A percentile compares a stretch with the other conserved stretches of the same genome.
Evolutionary conservation across 2,888 invertebrate genomes (phyloP).

Genomic region (Eupithecia insigniata): DNA sequence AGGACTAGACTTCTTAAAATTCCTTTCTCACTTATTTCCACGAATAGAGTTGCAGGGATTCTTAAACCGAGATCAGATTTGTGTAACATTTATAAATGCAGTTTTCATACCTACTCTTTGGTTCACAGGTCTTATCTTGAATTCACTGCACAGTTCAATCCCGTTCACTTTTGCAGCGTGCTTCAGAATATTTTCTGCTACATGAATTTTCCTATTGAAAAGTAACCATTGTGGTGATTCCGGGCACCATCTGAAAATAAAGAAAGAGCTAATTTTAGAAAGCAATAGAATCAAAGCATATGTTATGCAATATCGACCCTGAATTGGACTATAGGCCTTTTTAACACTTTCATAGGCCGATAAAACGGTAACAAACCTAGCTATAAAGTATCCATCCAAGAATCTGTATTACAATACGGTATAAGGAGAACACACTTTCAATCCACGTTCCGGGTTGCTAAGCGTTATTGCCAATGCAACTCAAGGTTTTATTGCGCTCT

Average conservation of each 20-base stretch:
- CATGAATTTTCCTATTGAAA: conserved; percentile 63
- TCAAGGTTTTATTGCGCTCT: conserved; percentile 1
- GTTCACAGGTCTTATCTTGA: conserved; percentile 78
- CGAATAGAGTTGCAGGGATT: background rate
- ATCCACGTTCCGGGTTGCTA: conserved; percentile 17
- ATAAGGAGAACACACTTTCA: background rate
- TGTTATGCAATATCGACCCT: background rate
- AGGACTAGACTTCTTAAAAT: too few relatives aligned
- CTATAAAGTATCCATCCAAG: background rate
- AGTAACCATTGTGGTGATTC: conserved; percentile 80
- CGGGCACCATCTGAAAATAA: conserved; percentile 65
- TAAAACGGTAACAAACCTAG: background rate
- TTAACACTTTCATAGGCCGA: background rate
- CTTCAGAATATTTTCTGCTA: conserved; percentile 67
- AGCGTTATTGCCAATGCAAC: conserved; percentile 7
- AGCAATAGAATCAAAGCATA: background rate
- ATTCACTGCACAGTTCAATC: conserved; percentile 65
- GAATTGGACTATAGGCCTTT: background rate
- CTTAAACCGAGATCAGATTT: background rate
- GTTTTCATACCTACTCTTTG: conserved; percentile 69
- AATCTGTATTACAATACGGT: background rate
- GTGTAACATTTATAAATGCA: conserved; percentile 1
- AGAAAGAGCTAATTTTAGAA: background rate
- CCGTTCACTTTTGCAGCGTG: conserved; percentile 66
- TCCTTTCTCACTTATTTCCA: background rate